phyloP scores from a whole-genome alignment of 2,888 invertebrate species.

The Eudemis profundana region DNA sequence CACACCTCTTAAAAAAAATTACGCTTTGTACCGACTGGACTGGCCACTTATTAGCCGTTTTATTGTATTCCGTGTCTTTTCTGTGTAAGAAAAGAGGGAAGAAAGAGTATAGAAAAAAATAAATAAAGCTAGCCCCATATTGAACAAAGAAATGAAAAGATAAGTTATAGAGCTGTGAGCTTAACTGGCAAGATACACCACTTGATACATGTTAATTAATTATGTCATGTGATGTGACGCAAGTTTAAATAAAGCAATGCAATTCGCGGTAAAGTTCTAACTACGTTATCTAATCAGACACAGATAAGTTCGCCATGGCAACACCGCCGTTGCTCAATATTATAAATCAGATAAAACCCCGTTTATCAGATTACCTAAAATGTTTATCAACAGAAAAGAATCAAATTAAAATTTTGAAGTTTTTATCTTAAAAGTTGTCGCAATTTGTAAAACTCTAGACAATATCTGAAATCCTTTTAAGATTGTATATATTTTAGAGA shows the following conservation, averaged over 20 bases:
- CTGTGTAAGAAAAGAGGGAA: no score
- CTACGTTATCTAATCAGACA: conserved; percentile 28
- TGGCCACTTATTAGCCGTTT: no score
- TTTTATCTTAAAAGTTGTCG: conserved; percentile 10
- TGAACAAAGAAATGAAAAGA: no score
- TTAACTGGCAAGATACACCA: no score
- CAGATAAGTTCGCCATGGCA: conserved; percentile 19
- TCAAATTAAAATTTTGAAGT: neutral
- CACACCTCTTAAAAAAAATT: no score
- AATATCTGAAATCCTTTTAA: neutral
- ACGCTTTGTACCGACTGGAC: no score
- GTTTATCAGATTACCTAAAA: conserved; percentile 16
- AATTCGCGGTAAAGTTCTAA: conserved; percentile 15
- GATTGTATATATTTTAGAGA: neutral
- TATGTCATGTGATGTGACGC: conserved; percentile 14
- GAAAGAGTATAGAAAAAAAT: no score
- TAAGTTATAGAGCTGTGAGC: no score
- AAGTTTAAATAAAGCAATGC: conserved; percentile 15
- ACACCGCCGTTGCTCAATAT: conserved; percentile 24
- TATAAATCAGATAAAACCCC: conserved; percentile 22
- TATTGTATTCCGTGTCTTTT: no score
- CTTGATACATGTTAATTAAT: conserved; percentile 9
- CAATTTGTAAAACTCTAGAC: neutral
- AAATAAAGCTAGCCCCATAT: no score
- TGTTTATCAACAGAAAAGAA: conserved; percentile 15